phyloP scores from a whole-genome alignment of 1,140 invertebrate genomes.

The Mya arenaria region DNA sequence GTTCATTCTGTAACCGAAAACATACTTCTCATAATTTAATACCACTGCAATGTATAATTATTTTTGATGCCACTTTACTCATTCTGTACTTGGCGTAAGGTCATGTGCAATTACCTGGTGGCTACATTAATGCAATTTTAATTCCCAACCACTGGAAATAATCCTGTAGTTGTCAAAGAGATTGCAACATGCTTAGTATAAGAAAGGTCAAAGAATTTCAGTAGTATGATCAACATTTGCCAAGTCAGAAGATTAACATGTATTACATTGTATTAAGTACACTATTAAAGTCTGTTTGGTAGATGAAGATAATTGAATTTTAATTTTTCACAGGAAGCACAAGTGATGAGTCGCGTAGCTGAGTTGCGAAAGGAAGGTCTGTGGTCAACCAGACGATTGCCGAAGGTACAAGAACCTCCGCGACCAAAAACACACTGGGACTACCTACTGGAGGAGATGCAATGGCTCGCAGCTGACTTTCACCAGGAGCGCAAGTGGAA shows the following conservation, averaged over 20 bases:
- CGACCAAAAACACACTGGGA: constrained; percentile 98
- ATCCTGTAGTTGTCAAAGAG: no score
- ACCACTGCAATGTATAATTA: background rate
- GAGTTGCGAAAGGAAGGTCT: constrained; percentile 91
- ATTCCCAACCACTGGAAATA: constrained; percentile 7
- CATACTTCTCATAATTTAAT: no score
- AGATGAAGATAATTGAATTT: background rate
- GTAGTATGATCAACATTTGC: no score
- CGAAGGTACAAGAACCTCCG: constrained; percentile 94
- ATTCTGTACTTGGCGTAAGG: constrained; percentile 58
- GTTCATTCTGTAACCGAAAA: no score
- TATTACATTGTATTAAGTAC: no score
- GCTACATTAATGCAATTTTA: constrained; percentile 61
- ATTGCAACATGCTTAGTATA: no score
- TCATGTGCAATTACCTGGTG: constrained; percentile 64
- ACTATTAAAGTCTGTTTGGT: background rate
- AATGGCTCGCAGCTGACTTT: constrained; percentile 98
- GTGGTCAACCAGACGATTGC: constrained; percentile 95
- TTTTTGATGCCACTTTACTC: constrained; percentile 63
- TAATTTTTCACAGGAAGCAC: constrained; percentile 86
- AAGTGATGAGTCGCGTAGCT: constrained; percentile 94
- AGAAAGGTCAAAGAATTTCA: no score
- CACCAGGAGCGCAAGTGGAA: constrained; percentile 99
- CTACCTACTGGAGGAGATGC: constrained; percentile 99
- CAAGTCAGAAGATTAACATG: no score